phyloP scores from a whole-genome alignment of 2,797 vertebrate genomes.

The Acridotheres tristis region DNA sequence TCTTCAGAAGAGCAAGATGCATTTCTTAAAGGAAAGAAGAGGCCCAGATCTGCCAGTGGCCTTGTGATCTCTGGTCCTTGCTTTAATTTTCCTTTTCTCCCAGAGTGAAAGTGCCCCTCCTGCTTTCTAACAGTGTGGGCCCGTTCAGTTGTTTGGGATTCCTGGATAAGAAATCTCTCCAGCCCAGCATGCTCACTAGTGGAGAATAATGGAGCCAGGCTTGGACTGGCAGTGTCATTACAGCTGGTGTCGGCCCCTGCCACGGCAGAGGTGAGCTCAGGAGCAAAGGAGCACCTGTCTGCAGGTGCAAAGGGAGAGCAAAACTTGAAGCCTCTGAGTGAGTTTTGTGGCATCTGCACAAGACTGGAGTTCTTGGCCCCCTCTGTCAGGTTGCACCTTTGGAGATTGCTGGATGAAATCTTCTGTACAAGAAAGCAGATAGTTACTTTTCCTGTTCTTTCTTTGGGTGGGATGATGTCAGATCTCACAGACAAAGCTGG shows the following conservation, averaged over 20 bases:
- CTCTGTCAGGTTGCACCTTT: background rate
- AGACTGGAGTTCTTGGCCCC: background rate
- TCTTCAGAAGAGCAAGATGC: background rate
- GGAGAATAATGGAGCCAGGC: background rate
- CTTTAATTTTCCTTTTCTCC: background rate
- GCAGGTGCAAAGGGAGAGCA: background rate
- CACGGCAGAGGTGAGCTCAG: rapidly evolving
- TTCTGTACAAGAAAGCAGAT: background rate
- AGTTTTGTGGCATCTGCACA: background rate
- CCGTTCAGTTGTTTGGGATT: background rate
- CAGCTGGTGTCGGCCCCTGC: background rate
- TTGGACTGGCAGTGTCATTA: background rate
- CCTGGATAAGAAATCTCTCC: background rate
- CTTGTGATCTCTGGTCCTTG: background rate
- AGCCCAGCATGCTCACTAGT: background rate
- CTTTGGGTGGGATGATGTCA: background rate
- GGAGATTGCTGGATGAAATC: background rate
- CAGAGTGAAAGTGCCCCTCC: background rate
- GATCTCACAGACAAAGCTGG: background rate
- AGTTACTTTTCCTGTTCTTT: background rate
- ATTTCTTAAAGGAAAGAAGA: background rate
- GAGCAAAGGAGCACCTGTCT: background rate
- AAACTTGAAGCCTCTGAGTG: background rate
- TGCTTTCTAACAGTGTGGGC: background rate
- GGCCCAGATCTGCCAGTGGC: background rate